Percentiles rank a stretch among this genome's conserved stretches.
phyloP scores from a whole-genome alignment of 2,888 invertebrate genomes.

The Agrilus cyanescens region DNA sequence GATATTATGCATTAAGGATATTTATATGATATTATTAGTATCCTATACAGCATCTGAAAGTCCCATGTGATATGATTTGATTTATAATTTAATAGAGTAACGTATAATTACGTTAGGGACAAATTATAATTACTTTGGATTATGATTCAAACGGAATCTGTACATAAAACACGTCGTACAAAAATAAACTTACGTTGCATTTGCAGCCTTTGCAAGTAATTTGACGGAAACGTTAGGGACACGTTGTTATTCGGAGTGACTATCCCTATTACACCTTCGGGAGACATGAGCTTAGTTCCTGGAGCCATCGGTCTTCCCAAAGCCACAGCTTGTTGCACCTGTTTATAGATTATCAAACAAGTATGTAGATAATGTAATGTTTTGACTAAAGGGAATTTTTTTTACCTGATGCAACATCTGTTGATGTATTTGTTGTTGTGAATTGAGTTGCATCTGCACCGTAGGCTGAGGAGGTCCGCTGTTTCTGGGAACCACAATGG shows the following conservation, averaged over 20 bases:
- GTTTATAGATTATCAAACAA: constrained; percentile 21
- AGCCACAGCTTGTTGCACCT: constrained; percentile 54
- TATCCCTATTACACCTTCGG: constrained; percentile 54
- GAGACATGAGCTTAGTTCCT: constrained; percentile 41
- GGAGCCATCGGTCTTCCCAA: constrained; percentile 44
- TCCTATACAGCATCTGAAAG: too few relatives aligned
- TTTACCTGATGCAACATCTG: constrained; percentile 42
- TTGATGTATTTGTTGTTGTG: constrained; percentile 39
- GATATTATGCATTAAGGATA: too few relatives aligned
- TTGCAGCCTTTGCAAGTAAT: constrained; percentile 30
- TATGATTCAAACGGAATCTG: too few relatives aligned
- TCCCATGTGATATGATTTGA: too few relatives aligned
- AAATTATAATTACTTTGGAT: too few relatives aligned
- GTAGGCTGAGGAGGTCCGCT: constrained; percentile 16
- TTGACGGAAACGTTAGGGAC: constrained; percentile 42
- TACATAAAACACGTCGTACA: too few relatives aligned
- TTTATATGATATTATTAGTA: too few relatives aligned
- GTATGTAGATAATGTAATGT: constrained; percentile 5
- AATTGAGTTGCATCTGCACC: constrained; percentile 19
- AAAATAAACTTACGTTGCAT: constrained; percentile 24
- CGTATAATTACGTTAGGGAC: too few relatives aligned
- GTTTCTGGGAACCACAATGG: constrained; percentile 19
- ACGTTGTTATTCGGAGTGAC: constrained; percentile 52
- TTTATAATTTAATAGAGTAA: too few relatives aligned
- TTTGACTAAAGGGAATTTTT: not conserved